Conservation (phyloP, 1,140 invertebrate species). For the Neodiprion lecontei region DNA sequence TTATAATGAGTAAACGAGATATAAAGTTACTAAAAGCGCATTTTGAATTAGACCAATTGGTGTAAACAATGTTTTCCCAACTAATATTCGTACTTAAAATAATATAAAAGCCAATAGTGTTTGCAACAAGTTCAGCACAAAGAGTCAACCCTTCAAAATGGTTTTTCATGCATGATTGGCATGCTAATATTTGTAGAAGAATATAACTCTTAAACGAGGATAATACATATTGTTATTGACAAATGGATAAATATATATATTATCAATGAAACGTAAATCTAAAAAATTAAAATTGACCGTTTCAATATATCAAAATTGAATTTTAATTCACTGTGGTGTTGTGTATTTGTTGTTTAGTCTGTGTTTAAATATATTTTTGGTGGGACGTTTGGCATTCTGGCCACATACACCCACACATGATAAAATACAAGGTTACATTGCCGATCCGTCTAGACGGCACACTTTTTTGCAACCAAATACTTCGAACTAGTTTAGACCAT, state of each 20-base stretch:
- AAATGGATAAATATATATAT: too few relatives aligned
- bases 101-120: neutral
- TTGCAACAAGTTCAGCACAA: too few relatives aligned
- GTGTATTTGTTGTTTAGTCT: neutral
- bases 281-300: too few relatives aligned
- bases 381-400: slow-evolving; percentile 25
- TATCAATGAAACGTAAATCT: too few relatives aligned
- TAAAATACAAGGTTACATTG: neutral
- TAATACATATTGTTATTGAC: too few relatives aligned
- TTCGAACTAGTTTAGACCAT: neutral
- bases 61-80: neutral
- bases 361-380: slow-evolving; percentile 25
- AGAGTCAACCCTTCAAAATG: too few relatives aligned
- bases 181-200: too few relatives aligned
- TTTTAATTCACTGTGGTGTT: neutral
- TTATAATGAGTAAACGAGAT: slow-evolving; percentile 28
- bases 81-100: neutral
- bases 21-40: neutral
- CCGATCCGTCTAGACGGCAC: neutral
- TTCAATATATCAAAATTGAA: neutral
- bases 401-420: slow-evolving; percentile 16
- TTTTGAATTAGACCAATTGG: neutral
- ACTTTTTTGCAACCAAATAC: neutral
- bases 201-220: too few relatives aligned
- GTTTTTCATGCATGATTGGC: too few relatives aligned